Evolutionary conservation across 2,797 vertebrate genomes (phyloP), one percentile per base, ranked within the genome.

Genomic region (Antrozous pallidus): DNA sequence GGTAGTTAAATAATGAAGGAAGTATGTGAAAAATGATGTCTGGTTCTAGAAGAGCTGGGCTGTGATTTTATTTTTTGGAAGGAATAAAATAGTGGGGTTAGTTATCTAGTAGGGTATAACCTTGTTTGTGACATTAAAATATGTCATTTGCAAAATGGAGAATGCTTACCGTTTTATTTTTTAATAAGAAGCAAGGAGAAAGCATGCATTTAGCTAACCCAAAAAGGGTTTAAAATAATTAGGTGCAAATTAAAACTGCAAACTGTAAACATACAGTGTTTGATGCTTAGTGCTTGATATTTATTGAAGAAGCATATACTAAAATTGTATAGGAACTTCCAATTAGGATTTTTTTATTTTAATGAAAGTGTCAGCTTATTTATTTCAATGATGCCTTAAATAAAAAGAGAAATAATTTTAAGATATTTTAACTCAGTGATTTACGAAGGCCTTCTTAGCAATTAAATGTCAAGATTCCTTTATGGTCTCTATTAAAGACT

Each of bases 401-500:
- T 77, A 61, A 92, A 95, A 92, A 90, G 61, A 93, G 94, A 85
- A 82, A 82, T 86, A 81, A 71, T 86, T 95, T 94, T 82, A 91
- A 83, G 20, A 51, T 45, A 90, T 89, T 91, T 51, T 92, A 93
- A 94, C 86, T 89, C 71, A 92, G 54, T 89, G 80, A 36, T 94
- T 94, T 90, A 90, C 40, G 33, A 96, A 67, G 81, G 45, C 28
- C 70, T 93, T 94, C 67, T 91, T 91, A 94, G 69, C 24, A 49
- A 94, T 90, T 92, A 90, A 92, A 85, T 85, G 63, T 88, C 70
- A 93, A 58, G 83, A 90, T 93, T 92, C 45, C n/a, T 93, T 96
- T 90, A 92, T 84, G n/a, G 42, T 69, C 20, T 91, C 81, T 94
- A 36, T 74, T 56, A 92, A 93, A 95, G 75, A 83, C 67, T 93